Conservation (phyloP, 2,797 vertebrate genomes). For the Pangasius sanitwongsei region DNA sequence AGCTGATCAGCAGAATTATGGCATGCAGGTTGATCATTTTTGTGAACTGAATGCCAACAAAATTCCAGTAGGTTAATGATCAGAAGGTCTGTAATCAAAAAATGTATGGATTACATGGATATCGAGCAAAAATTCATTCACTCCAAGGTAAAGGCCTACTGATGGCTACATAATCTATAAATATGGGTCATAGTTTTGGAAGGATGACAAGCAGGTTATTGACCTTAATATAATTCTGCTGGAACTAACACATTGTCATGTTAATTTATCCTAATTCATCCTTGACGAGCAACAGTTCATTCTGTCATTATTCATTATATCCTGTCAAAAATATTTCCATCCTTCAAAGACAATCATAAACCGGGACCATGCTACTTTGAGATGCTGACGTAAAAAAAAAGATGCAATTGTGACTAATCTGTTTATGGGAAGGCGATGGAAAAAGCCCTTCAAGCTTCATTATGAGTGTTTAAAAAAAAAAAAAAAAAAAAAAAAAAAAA, state of each 20-base stretch:
- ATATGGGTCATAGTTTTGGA: not conserved
- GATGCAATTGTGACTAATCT: not conserved
- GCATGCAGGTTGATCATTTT: not conserved
- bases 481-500: too few relatives aligned
- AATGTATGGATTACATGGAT: not conserved
- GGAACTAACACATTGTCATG: not conserved
- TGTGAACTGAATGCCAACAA: not conserved
- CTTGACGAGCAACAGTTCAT: slow-evolving; percentile 24
- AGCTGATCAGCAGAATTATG: slow-evolving; percentile 35
- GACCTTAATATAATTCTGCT: not conserved
- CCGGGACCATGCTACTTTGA: not conserved
- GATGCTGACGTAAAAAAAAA: not conserved
- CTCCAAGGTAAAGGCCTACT: not conserved
- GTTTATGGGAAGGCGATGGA: not conserved
- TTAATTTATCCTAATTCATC: slow-evolving; percentile 1
- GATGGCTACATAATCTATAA: not conserved
- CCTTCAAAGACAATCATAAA: not conserved
- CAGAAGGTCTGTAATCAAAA: not conserved
- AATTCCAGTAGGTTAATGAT: not conserved
- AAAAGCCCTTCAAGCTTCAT: slow-evolving; percentile 5
- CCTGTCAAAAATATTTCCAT: not conserved
- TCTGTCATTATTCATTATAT: slow-evolving; percentile 1
- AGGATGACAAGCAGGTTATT: not conserved
- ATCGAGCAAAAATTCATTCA: not conserved
- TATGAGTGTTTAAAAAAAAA: not conserved